phyloP scores from a whole-genome alignment of 1,140 invertebrate genomes.

The Aphaenogaster floridana region DNA sequence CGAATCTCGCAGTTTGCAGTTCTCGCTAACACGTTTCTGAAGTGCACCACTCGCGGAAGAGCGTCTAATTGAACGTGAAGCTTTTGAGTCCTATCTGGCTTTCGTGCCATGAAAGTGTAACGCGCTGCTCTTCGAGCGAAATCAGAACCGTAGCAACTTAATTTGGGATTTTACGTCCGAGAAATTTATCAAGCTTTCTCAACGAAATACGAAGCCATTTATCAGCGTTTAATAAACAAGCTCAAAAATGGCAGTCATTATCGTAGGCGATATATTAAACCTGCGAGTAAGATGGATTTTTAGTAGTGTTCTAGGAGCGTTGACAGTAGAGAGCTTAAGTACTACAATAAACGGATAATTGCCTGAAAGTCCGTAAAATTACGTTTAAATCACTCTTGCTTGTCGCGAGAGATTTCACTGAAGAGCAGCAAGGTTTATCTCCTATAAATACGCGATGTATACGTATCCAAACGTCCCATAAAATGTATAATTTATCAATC shows the following conservation, averaged over 20 bases:
- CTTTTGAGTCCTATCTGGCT: constrained; percentile 32
- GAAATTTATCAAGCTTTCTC: constrained; percentile 27
- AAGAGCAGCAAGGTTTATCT: neutral
- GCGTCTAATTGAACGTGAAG: constrained; percentile 29
- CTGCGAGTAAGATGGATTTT: neutral
- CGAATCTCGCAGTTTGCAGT: neutral
- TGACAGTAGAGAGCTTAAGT: neutral
- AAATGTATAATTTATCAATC: constrained; percentile 34
- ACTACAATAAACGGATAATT: neutral
- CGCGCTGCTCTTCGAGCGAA: neutral
- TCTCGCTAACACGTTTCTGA: neutral
- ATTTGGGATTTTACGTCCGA: constrained; percentile 17
- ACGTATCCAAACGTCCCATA: neutral
- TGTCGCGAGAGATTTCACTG: neutral
- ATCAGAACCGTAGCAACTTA: neutral
- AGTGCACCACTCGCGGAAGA: constrained; percentile 6
- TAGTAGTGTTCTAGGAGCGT: neutral
- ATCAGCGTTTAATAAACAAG: constrained; percentile 9
- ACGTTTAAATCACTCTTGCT: neutral
- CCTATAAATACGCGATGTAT: neutral
- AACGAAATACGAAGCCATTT: constrained; percentile 15
- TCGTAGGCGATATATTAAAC: neutral
- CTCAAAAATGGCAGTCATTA: neutral
- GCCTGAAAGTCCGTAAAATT: neutral
- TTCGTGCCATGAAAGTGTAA: constrained; percentile 14